These are phyloP conservation scores for Zonotrichia leucophrys DNA, from an alignment of 2,113 vertebrate species.

Conservation along the genomic window DNA sequence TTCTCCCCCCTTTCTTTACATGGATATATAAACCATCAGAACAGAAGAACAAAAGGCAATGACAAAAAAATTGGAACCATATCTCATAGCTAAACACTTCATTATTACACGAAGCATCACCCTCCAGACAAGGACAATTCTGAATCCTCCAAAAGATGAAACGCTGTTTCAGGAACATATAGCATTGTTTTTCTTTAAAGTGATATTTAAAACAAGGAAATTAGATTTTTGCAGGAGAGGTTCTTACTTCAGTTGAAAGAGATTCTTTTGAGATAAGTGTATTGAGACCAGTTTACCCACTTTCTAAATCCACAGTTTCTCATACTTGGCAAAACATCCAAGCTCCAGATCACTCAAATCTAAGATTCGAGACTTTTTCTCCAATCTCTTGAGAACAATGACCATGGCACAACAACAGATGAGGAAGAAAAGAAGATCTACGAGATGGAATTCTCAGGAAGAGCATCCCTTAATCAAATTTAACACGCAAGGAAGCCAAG, in stretches of 20 bases:
- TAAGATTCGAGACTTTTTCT: neutral
- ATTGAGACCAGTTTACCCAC: neutral
- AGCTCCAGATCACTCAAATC: neutral
- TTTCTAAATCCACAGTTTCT: neutral
- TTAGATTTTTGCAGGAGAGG: neutral
- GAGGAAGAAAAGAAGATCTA: neutral
- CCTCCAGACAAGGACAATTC: neutral
- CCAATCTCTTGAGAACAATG: neutral
- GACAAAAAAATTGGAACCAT: neutral
- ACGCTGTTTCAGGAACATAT: accelerated
- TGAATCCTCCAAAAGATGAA: neutral
- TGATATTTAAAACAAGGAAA: neutral
- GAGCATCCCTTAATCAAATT: neutral
- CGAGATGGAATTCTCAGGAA: neutral
- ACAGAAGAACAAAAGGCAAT: neutral
- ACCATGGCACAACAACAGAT: neutral
- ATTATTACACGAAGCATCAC: neutral
- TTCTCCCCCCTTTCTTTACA: neutral
- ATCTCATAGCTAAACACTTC: neutral
- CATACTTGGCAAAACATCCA: neutral
- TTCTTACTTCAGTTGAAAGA: neutral
- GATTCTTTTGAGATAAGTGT: neutral
- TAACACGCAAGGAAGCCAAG: neutral
- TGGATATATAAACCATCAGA: neutral
- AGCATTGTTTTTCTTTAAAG: neutral